Evolutionary conservation across 2,113 vertebrate genomes (phyloP), one percentile per base, ranked within the genome.

Genomic region (Coptodon bakossiorum): DNA sequence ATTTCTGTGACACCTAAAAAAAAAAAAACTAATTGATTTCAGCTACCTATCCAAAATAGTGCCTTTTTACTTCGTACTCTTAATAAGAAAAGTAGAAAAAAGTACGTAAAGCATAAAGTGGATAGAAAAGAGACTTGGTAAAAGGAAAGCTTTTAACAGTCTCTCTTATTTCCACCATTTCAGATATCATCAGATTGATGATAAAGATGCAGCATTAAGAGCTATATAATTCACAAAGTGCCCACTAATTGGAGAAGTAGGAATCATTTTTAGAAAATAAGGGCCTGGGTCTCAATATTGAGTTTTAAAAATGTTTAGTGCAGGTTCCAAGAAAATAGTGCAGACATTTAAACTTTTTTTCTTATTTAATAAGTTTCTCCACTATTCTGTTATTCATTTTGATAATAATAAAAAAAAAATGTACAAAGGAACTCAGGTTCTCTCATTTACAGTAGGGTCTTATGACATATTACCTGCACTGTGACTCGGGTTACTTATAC

Each of bases 11-110:
- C n/a, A 43, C 78, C 24, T 38, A 22, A 66, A 13, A 38, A 38
- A 1, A 0, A 10, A 0, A 12, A 38, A 38, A 22, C 63, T 0
- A 80, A 80, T 36, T 56, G 9, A 56, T 40, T 56, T 54, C 14
- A 12, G 45, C 4, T 40, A 17, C 53, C 31, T 16, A 56, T 16
- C n/a, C 19, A 54, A 57, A 56, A 38, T 19, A 38, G 50, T 80
- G 78, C 31, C 22, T 36, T 80, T 24, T 53, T 5, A 52, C 1
- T 80, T 17, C 3, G 12, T 38, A 22, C 12, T 56, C 52, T 22
- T 80, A 36, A 24, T 27, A 56, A 11, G 79, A 14, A 17, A 56
- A 80, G 12, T 56, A 27, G 34, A 40, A 54, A 36, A 38, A 31
- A 27, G n/a, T 36, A 31, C 16, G 3, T 54, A 24, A 66, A 66